phyloP scores from a whole-genome alignment of 2,113 vertebrate genomes.

The Garra rufa region DNA sequence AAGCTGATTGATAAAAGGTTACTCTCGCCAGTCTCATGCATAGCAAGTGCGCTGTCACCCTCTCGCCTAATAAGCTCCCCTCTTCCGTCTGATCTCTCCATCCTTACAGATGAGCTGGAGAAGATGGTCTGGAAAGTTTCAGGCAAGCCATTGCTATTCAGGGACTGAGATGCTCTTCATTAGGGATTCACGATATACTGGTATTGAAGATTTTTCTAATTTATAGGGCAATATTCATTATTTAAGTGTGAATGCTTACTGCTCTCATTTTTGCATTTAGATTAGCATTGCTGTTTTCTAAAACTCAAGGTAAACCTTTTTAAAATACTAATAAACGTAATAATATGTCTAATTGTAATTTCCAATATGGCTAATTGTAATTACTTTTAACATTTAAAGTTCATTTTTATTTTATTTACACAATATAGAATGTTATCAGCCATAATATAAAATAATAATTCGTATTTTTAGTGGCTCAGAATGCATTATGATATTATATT shows the following conservation, averaged over 20 bases:
- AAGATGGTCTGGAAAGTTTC: slow-evolving; percentile 35
- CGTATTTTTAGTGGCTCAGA: background rate
- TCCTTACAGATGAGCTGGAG: slow-evolving; percentile 32
- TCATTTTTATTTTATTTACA: background rate
- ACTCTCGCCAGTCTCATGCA: slow-evolving; percentile 35
- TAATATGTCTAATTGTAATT: background rate
- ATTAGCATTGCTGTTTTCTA: background rate
- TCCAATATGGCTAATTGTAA: too few relatives aligned
- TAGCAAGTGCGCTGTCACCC: slow-evolving; percentile 35
- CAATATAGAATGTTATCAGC: background rate
- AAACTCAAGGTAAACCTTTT: background rate
- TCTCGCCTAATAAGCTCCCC: slow-evolving; percentile 26
- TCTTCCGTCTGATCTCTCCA: slow-evolving; percentile 24
- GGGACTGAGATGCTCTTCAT: background rate
- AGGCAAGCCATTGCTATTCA: background rate
- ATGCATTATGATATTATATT: too few relatives aligned
- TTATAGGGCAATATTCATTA: too few relatives aligned
- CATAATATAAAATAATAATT: background rate
- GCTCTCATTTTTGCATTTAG: background rate
- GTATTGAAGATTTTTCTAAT: background rate
- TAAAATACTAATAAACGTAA: background rate
- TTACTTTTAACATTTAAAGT: background rate
- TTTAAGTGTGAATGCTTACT: background rate
- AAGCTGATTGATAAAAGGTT: slow-evolving; percentile 48
- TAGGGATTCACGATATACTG: background rate